Percentiles rank a stretch among this genome's conserved stretches.
phyloP scores from a whole-genome alignment of 2,888 invertebrate species.

The Acrocyrtus sp. region DNA sequence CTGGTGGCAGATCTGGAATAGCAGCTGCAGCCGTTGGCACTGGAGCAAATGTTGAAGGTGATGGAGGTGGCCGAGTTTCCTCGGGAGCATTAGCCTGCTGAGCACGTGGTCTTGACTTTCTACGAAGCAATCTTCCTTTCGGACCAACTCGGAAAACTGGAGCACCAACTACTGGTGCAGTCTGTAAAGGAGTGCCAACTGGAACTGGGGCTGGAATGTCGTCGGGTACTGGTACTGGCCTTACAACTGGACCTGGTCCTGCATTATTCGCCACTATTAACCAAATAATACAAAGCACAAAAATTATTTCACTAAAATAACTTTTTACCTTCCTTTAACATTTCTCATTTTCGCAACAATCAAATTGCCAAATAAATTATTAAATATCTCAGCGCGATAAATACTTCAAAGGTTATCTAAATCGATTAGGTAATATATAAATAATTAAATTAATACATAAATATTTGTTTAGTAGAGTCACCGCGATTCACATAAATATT shows the following conservation, averaged over 20 bases:
- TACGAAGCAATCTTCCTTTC: constrained; percentile 31
- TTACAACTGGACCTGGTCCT: constrained; percentile 17
- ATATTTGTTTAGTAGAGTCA: constrained; percentile 15
- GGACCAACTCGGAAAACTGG: constrained; percentile 39
- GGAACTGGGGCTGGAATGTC: constrained; percentile 14
- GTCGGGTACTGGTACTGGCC: not conserved
- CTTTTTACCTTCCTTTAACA: too few relatives aligned
- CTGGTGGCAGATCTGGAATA: constrained; percentile 16
- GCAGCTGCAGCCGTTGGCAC: constrained; percentile 5
- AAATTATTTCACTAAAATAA: not conserved
- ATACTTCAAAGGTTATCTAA: too few relatives aligned
- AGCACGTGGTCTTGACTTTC: constrained; percentile 28
- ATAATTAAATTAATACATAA: too few relatives aligned
- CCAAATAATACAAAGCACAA: too few relatives aligned
- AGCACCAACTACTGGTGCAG: not conserved
- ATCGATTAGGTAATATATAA: too few relatives aligned
- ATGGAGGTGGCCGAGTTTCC: not conserved
- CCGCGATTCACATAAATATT: not conserved
- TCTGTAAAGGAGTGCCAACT: not conserved
- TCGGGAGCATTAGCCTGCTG: not conserved
- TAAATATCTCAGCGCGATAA: too few relatives aligned
- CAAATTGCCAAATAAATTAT: too few relatives aligned
- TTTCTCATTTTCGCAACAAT: too few relatives aligned
- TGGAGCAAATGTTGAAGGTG: constrained; percentile 8
- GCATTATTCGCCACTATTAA: too few relatives aligned